Base-by-base conservation (phyloP, 2,888 invertebrate species). In the Ceriagrion tenellum region DNA sequence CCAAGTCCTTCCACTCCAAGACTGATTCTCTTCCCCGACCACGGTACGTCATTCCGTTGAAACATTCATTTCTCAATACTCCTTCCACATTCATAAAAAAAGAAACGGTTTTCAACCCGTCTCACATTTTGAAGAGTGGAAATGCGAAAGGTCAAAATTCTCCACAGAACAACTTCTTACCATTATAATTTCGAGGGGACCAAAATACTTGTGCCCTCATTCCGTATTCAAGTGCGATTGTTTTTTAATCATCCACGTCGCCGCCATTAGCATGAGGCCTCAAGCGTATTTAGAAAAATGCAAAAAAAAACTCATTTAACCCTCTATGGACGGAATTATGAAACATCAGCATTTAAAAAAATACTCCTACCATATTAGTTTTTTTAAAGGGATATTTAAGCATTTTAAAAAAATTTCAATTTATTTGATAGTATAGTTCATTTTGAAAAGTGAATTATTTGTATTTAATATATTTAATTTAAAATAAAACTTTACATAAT, bases 21-120 rank as follows among this genome's bases (percentile, higher is more conserved):
- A 35, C 16, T 35, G 81, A 35, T 81, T 26, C n/a, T 35, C 1
- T 35, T 35, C 30, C 16, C 81, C 0, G 8, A 30, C n/a, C 13
- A 81, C 30, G 35, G 30, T 35, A 69, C 20, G 30, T 81, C 81
- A 81, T 81, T 81, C 18, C 35, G 13, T 35, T 81, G 35, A 81
- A 81, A 35, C 30, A 81, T 81, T 81, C 81, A 81, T 81, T 81
- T 81, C 81, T 81, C 26, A 81, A 35, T 35, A 18, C 81, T n/a
- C 35, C 81, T 35, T 35, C 35, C 8, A 30, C 74, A 4, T 35
- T 35, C 10, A 0, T 81, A 18, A 81, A 35, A 81, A 35, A 81
- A 35, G 26, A 35, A 8, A 81, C 4, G 81, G 0, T 81, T 35
- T 26, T 16, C 13, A 35, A 81, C 6, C 3, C 26, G 35, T 35